Evolutionary conservation across 1,140 invertebrate species (phyloP), one percentile per base, ranked within the genome.

Genomic region (Heliconius melpomene): DNA sequence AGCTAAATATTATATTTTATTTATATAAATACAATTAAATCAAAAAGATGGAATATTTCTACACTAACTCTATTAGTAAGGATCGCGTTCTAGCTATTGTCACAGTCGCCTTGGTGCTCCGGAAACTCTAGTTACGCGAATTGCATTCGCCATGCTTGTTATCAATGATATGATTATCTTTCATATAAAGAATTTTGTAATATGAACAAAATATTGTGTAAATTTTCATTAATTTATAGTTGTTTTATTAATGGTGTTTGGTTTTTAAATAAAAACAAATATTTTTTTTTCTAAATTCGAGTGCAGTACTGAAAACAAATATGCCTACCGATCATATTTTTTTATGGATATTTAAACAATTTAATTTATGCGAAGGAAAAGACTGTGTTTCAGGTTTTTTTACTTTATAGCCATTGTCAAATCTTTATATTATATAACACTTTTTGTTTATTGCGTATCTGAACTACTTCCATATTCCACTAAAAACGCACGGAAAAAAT

Each of bases 41-140:
- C 2, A 9, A 9, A 26, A 2, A 66, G 2, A 13, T 0, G 16
- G 9, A n/a, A 66, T 11, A 66, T 13, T 57, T 57, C 23, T 23
- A 26, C 23, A 2, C 1, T 66, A 5, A 66, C 1, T 16, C 9
- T 13, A 66, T 26, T 66, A 66, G 23, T 66, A 2, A 23, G 23
- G n/a, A 66, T 26, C 40, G 29, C 71, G 36, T 54, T 66, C 66
- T 38, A 40, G 29, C 66, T 36, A 79, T 79, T 75, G 72, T 78
- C 72, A 32, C 73, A 72, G 57, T 81, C 79, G 72, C 80, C 54
- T 72, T 73, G 78, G 74, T 46, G 18, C 75, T 26, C 26, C 87
- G 90, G 90, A 92, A 87, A 82, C 75, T 75, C 83, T 89, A 73
- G 88, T 91, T 91, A 84, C 84, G 82, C 89, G 88, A 90, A 92